Evolutionary conservation across 2,888 invertebrate species (phyloP).

Genomic region (Gonocerus acuteangulatus): DNA sequence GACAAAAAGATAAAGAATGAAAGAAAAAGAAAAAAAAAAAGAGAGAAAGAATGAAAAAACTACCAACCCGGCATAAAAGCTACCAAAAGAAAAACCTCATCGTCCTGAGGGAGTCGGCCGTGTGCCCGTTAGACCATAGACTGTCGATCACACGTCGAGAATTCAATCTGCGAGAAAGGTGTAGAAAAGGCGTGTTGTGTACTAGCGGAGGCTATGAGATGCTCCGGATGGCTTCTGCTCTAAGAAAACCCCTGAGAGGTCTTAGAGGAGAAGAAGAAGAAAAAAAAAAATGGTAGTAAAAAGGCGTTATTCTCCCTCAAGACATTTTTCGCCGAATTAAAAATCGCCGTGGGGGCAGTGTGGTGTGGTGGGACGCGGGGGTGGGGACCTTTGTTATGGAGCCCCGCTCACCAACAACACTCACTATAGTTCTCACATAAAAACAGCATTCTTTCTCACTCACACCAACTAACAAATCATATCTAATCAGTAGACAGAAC

Average conservation of each 20-base stretch:
- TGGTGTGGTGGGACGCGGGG: constrained; percentile 17
- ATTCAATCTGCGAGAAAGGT: constrained; percentile 8
- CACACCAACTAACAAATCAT: no score
- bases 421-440: constrained; percentile 14
- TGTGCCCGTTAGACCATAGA: constrained; percentile 21
- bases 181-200: not conserved
- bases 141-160: constrained; percentile 25
- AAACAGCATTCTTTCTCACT: constrained; percentile 14
- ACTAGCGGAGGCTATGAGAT: not conserved
- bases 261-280: no score
- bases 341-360: constrained; percentile 10
- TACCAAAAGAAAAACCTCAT: no score
- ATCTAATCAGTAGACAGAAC: no score
- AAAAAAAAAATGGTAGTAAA: constrained; percentile 12
- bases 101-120: not conserved
- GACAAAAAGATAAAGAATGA: no score
- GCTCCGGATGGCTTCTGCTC: not conserved
- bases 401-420: not conserved
- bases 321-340: constrained; percentile 24
- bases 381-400: constrained; percentile 7
- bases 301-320: constrained; percentile 16
- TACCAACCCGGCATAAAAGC: no score
- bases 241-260: not conserved
- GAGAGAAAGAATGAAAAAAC: no score
- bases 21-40: no score